A percentile compares a stretch with the other conserved stretches of the same genome.
These are phyloP conservation scores for Sciaenops ocellatus DNA, from an alignment of 2,797 vertebrate genomes.

Conservation along the genomic window DNA sequence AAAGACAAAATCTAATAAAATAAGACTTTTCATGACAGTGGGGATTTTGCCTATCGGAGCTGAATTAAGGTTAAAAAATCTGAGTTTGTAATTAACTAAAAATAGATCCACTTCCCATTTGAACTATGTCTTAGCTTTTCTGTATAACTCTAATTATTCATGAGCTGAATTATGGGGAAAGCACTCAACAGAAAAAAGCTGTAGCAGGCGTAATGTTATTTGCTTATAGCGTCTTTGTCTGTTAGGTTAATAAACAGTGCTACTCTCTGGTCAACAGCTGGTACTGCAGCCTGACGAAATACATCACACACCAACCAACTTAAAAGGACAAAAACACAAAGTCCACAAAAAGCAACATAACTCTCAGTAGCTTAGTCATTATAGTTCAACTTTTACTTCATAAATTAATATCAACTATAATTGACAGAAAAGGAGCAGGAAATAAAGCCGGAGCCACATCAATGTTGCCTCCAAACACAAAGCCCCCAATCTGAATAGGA, in stretches of 20 bases:
- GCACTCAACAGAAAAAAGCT: constrained; percentile 10
- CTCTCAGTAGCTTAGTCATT: not conserved
- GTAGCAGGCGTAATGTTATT: not conserved
- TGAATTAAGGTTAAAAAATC: constrained; percentile 12
- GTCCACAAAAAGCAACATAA: not conserved
- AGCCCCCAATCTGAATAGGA: constrained; percentile 61
- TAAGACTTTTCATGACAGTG: not conserved
- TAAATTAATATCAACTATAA: not conserved
- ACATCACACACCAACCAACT: not conserved
- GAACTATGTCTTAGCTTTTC: not conserved
- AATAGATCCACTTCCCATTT: constrained; percentile 28
- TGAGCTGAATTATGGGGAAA: constrained; percentile 26
- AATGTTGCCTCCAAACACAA: constrained; percentile 13
- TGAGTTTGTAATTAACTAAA: constrained; percentile 9
- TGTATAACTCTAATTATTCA: constrained; percentile 31
- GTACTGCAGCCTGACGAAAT: constrained; percentile 61
- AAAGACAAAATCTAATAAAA: constrained; percentile 5
- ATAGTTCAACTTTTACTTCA: not conserved
- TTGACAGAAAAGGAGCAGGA: not conserved
- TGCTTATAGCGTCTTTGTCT: not conserved
- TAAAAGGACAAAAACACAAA: not conserved
- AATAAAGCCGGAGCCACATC: not conserved
- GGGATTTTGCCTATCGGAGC: not conserved
- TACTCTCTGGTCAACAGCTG: constrained; percentile 64
- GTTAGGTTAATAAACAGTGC: constrained; percentile 65